These are phyloP conservation scores for Rhadinocentrus ornatus DNA, from an alignment of 2,797 vertebrate species.

Conservation along the genomic window DNA sequence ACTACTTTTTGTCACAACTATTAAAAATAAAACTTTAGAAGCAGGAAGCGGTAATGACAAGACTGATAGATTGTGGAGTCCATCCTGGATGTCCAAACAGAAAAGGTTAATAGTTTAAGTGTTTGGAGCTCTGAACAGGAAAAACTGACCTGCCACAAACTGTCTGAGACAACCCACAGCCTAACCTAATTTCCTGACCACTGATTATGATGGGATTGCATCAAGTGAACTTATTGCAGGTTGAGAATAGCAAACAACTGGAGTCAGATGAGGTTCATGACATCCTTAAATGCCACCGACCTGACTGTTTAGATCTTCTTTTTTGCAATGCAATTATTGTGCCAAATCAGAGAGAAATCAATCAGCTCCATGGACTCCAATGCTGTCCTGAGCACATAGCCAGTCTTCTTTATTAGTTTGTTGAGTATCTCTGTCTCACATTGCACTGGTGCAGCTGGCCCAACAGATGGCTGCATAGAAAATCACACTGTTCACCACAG, in stretches of 20 bases:
- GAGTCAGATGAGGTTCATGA: constrained; percentile 40
- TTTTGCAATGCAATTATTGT: constrained; percentile 13
- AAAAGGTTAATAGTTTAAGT: constrained; percentile 78
- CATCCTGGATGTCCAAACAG: constrained; percentile 61
- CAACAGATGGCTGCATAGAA: too few relatives aligned
- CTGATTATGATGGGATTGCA: constrained; percentile 57
- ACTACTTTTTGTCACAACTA: too few relatives aligned
- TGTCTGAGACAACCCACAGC: constrained; percentile 46
- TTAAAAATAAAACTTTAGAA: constrained; percentile 15
- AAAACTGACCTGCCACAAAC: constrained; percentile 64
- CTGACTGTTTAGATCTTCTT: constrained; percentile 15
- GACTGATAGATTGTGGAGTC: constrained; percentile 55
- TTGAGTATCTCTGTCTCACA: neutral
- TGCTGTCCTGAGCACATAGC: constrained; percentile 7
- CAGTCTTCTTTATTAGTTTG: neutral
- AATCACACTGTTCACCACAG: too few relatives aligned
- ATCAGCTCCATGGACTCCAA: constrained; percentile 9
- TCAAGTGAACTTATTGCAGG: constrained; percentile 53
- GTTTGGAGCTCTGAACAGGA: constrained; percentile 61
- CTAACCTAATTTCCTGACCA: constrained; percentile 71
- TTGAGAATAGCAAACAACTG: constrained; percentile 48
- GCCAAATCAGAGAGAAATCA: constrained; percentile 14
- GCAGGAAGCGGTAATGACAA: constrained; percentile 57
- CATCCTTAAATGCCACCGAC: constrained; percentile 35
- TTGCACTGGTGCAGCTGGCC: too few relatives aligned